phyloP scores from a whole-genome alignment of 2,113 vertebrate species.

The Cyphomyrus plagiostoma region DNA sequence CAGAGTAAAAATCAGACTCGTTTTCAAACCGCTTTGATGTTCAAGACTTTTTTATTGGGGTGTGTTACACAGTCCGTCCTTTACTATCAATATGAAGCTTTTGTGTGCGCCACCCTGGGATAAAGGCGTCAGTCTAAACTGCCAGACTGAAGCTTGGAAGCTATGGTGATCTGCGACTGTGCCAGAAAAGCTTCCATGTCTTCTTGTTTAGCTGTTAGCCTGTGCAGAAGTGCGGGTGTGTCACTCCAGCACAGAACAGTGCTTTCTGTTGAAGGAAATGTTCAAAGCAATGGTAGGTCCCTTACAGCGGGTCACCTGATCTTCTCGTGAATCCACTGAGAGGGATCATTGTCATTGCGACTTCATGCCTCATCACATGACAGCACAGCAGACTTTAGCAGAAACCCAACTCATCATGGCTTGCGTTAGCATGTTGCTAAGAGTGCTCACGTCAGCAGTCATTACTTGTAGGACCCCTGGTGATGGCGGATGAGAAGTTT shows the following conservation, averaged over 20 bases:
- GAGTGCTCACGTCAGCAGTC: background rate
- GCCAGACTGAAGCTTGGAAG: background rate
- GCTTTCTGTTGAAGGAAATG: background rate
- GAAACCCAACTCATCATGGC: background rate
- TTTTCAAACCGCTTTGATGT: background rate
- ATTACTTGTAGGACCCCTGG: background rate
- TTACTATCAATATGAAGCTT: background rate
- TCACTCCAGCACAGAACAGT: background rate
- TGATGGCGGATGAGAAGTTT: no score
- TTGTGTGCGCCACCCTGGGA: background rate
- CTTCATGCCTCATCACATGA: background rate
- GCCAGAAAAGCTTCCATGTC: background rate
- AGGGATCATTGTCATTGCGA: background rate
- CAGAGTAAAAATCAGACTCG: background rate
- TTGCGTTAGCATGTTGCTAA: background rate
- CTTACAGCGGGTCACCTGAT: background rate
- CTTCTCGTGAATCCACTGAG: background rate
- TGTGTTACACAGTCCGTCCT: background rate
- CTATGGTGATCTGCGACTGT: background rate
- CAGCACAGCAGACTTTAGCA: background rate
- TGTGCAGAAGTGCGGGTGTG: background rate
- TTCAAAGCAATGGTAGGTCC: background rate
- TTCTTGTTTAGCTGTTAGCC: background rate
- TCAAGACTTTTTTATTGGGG: conserved; percentile 11
- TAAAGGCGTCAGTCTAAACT: background rate